Conservation (phyloP, 2,113 vertebrate genomes). For the Perognathus longimembris region DNA sequence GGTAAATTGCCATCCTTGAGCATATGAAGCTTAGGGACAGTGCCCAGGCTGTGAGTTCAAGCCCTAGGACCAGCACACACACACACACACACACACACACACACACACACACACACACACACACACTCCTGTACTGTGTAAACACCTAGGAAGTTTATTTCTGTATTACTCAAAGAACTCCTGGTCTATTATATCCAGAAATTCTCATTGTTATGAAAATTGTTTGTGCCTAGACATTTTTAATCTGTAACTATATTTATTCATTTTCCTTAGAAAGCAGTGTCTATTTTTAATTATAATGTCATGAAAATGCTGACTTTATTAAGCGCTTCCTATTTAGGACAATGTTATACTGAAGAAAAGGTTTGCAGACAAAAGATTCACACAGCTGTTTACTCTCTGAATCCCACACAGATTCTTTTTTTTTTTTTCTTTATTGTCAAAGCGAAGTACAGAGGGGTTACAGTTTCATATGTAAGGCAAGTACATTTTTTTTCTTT, state of each 20-base stretch:
- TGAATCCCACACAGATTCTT: too few relatives aligned
- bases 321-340: neutral
- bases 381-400: neutral
- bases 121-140: neutral
- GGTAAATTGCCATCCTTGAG: too few relatives aligned
- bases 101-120: too few relatives aligned
- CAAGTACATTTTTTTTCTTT: too few relatives aligned
- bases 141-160: neutral
- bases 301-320: neutral
- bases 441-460: too few relatives aligned
- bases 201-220: constrained; percentile 39
- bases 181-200: neutral
- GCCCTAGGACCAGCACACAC: too few relatives aligned
- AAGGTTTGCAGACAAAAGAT: neutral
- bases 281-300: constrained; percentile 28
- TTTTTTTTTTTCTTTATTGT: too few relatives aligned
- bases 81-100: too few relatives aligned
- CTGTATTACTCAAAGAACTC: neutral
- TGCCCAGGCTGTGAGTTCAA: too few relatives aligned
- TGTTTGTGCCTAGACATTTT: neutral
- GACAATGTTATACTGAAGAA: neutral
- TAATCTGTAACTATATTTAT: constrained; percentile 30
- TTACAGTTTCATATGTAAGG: too few relatives aligned
- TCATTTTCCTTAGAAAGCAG: neutral
- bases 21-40: too few relatives aligned